phyloP scores from a whole-genome alignment of 2,888 invertebrate genomes.

The Notocelia uddmanniana region DNA sequence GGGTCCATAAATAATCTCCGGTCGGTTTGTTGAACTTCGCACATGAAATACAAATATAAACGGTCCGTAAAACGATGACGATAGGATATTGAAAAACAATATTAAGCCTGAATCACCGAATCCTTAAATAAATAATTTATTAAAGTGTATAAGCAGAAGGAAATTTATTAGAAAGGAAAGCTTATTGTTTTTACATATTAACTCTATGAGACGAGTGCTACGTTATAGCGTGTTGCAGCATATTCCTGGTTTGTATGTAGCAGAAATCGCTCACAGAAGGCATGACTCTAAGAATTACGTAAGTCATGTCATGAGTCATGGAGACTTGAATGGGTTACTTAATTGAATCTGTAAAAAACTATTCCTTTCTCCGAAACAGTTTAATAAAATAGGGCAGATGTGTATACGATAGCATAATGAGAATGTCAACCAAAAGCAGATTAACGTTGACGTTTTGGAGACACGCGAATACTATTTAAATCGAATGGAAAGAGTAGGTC shows the following conservation, averaged over 20 bases:
- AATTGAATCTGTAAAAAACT: neutral
- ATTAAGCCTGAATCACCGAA: slow-evolving; percentile 54
- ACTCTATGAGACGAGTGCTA: too few species aligned
- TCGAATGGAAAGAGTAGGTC: slow-evolving; percentile 65
- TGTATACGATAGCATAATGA: neutral
- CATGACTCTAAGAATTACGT: too few species aligned
- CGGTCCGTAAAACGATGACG: slow-evolving; percentile 52
- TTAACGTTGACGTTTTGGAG: slow-evolving; percentile 13
- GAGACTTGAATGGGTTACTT: too few species aligned
- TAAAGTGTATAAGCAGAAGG: slow-evolving; percentile 60
- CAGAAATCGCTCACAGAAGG: too few species aligned
- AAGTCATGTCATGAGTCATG: too few species aligned
- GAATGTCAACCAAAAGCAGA: slow-evolving; percentile 10
- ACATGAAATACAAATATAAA: slow-evolving; percentile 58
- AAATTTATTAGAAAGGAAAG: slow-evolving; percentile 48
- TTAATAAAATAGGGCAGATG: neutral
- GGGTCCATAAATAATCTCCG: slow-evolving; percentile 41
- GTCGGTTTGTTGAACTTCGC: slow-evolving; percentile 59
- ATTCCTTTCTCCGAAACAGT: neutral
- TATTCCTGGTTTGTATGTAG: too few species aligned
- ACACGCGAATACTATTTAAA: slow-evolving; percentile 55
- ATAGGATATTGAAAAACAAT: slow-evolving; percentile 55
- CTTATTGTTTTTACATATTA: slow-evolving; percentile 7
- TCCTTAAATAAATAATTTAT: slow-evolving; percentile 57
- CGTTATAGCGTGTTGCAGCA: too few species aligned